A percentile compares a stretch with the other conserved stretches of the same genome.
Conservation (phyloP, 2,888 invertebrate genomes). For the Oligia latruncula region DNA sequence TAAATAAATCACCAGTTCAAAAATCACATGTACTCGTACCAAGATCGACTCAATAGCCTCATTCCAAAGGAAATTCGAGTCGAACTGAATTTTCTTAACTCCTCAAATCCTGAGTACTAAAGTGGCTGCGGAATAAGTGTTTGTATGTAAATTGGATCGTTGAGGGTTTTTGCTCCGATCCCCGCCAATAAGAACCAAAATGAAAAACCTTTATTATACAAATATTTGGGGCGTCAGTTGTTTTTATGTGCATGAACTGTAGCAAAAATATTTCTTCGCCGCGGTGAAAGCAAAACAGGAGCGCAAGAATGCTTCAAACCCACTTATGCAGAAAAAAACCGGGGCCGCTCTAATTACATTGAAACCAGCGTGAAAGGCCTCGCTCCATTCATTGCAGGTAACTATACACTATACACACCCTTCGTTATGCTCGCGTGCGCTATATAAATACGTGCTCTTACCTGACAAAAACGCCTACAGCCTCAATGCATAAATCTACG, state of each 20-base stretch:
- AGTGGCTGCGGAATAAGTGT: conserved; percentile 62
- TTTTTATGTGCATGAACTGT: conserved; percentile 64
- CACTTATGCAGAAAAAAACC: conserved; percentile 83
- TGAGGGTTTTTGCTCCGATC: conserved; percentile 52
- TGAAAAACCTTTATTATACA: conserved; percentile 61
- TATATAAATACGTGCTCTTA: conserved; percentile 70
- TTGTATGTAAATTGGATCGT: conserved; percentile 64
- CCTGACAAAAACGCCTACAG: conserved; percentile 63
- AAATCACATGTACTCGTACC: conserved; percentile 48
- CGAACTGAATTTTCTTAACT: conserved; percentile 65
- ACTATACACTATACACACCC: conserved; percentile 74
- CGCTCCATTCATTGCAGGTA: conserved; percentile 79
- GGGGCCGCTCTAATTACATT: conserved; percentile 86
- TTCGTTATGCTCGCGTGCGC: conserved; percentile 67
- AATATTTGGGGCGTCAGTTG: conserved; percentile 59
- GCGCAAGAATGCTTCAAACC: conserved; percentile 78
- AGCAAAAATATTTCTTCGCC: conserved; percentile 65
- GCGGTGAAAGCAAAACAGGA: conserved; percentile 73
- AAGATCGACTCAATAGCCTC: conserved; percentile 36
- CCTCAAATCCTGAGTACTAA: conserved; percentile 61
- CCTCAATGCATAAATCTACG: conserved; percentile 58
- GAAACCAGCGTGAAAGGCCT: conserved; percentile 83
- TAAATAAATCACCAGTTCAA: conserved; percentile 58
- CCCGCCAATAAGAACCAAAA: conserved; percentile 52
- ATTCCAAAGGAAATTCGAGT: conserved; percentile 61